A percentile compares a stretch with the other conserved stretches of the same genome.
phyloP scores from a whole-genome alignment of 2,888 invertebrate species.

The Myopa testacea region DNA sequence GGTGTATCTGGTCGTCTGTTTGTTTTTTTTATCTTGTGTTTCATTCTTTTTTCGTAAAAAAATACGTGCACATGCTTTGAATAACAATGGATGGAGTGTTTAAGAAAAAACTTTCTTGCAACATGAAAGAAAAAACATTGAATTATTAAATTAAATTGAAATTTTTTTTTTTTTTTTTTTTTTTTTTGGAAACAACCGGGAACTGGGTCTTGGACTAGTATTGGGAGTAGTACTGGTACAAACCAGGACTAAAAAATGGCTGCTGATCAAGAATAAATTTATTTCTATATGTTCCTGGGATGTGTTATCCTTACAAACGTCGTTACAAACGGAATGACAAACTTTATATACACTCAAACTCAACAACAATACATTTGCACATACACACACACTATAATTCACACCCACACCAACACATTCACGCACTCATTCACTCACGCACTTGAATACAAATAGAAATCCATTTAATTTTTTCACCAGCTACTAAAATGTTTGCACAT shows the following conservation, averaged over 20 bases:
- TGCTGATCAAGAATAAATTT: not conserved
- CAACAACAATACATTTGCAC: no score
- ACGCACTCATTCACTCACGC: constrained; percentile 1
- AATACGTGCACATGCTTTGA: not conserved
- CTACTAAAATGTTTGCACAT: constrained; percentile 31
- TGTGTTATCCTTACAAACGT: not conserved
- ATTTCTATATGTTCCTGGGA: not conserved
- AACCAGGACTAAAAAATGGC: no score
- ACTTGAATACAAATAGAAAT: constrained; percentile 8
- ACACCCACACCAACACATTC: not conserved
- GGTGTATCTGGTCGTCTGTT: not conserved
- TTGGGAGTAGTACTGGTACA: no score
- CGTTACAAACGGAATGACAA: not conserved
- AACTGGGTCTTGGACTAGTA: no score
- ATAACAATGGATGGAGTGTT: not conserved
- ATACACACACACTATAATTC: not conserved
- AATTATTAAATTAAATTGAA: not conserved
- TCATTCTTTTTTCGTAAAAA: not conserved
- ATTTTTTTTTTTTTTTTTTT: not conserved
- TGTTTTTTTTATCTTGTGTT: not conserved
- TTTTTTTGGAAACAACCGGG: not conserved
- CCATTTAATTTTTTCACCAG: constrained; percentile 21
- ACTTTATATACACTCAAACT: not conserved
- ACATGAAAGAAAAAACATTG: not conserved
- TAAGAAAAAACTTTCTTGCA: no score